phyloP scores from a whole-genome alignment of 2,888 invertebrate genomes.

The Sisyra terminalis region DNA sequence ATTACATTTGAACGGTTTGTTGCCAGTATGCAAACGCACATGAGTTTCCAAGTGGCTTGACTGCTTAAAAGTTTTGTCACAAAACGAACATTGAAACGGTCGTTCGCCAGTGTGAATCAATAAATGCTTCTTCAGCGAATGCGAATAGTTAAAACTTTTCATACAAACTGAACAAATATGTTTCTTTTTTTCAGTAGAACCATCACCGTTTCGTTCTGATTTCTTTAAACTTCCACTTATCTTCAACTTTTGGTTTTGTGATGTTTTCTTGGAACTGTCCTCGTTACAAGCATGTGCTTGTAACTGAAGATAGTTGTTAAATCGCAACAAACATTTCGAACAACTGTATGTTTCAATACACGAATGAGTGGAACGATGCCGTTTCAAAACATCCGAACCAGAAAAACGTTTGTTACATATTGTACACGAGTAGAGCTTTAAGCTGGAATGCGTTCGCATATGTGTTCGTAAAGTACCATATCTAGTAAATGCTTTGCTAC shows the following conservation, averaged over 20 bases:
- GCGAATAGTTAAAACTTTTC: slow-evolving; percentile 14
- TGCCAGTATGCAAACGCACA: slow-evolving; percentile 13
- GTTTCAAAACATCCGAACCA: slow-evolving; percentile 14
- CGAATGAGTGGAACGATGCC: slow-evolving; percentile 14
- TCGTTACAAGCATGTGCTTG: slow-evolving; percentile 14
- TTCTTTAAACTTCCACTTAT: slow-evolving; percentile 6
- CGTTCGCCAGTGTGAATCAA: slow-evolving; percentile 16
- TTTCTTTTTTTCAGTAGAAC: slow-evolving; percentile 14
- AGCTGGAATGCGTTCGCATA: slow-evolving; percentile 14
- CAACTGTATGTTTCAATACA: slow-evolving; percentile 11
- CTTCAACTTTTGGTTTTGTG: slow-evolving; percentile 14
- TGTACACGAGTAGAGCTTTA: slow-evolving; percentile 13
- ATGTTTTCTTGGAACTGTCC: slow-evolving; percentile 12
- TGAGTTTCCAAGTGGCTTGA: slow-evolving; percentile 14
- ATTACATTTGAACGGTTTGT: slow-evolving; percentile 15
- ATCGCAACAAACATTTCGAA: slow-evolving; percentile 7
- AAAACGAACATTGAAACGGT: slow-evolving; percentile 14
- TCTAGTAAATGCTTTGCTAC: slow-evolving; percentile 14
- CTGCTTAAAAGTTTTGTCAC: slow-evolving; percentile 14
- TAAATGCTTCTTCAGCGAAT: slow-evolving; percentile 16
- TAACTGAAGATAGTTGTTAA: slow-evolving; percentile 15
- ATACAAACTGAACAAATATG: slow-evolving; percentile 14
- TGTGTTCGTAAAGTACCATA: slow-evolving; percentile 14
- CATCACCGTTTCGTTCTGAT: background rate
- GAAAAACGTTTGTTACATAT: slow-evolving; percentile 14